Evolutionary conservation across 2,797 vertebrate species (phyloP).

Genomic region (Diglossa cyanea): DNA sequence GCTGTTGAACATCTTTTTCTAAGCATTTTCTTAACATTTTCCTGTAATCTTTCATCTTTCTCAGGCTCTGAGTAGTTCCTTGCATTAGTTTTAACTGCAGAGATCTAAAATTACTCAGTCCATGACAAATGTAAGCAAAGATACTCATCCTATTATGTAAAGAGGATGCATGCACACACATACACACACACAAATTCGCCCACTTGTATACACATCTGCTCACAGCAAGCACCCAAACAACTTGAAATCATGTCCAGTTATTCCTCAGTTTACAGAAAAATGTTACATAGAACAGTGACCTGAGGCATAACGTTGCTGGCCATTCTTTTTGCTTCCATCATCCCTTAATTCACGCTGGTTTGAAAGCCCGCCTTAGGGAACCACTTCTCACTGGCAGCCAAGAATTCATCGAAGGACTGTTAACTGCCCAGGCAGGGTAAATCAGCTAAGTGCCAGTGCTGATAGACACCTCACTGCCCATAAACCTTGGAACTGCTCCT

Average conservation of each 20-base stretch:
- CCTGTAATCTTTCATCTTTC: not conserved
- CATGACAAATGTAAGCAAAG: not conserved
- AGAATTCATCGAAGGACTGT: not conserved
- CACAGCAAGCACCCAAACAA: not conserved
- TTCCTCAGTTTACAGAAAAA: not conserved
- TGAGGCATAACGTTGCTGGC: not conserved
- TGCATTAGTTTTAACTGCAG: not conserved
- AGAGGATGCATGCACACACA: not conserved
- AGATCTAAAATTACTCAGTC: not conserved
- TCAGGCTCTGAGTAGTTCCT: not conserved
- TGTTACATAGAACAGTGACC: not conserved
- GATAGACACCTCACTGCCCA: not conserved
- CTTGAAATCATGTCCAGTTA: not conserved
- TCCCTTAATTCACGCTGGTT: not conserved
- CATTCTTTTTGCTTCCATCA: conserved; percentile 5
- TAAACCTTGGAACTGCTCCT: not conserved
- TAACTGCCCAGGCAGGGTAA: not conserved
- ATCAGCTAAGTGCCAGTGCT: not conserved
- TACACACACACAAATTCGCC: rapidly evolving
- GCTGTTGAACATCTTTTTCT: not conserved
- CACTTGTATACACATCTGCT: not conserved
- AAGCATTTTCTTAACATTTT: not conserved
- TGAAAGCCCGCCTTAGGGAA: not conserved
- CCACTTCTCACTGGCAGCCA: not conserved
- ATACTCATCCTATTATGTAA: not conserved